phyloP scores from a whole-genome alignment of 1,140 invertebrate genomes.

The Calliopsis andreniformis region DNA sequence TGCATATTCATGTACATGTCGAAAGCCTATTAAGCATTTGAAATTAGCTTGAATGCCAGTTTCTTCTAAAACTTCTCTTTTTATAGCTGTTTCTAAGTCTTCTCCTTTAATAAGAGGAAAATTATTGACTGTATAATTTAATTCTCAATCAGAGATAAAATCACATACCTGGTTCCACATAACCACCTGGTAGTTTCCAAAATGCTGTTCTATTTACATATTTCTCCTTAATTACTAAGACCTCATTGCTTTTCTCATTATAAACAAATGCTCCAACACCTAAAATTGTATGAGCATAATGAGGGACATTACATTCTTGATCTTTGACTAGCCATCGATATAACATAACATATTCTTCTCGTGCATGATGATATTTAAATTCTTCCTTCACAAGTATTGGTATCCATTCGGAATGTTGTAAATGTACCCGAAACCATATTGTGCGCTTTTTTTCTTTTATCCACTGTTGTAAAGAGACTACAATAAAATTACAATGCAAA shows the following conservation, averaged over 20 bases:
- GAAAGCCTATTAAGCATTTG: conserved; percentile 87
- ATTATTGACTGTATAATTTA: background rate
- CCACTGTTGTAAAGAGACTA: conserved; percentile 90
- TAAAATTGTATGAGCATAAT: conserved; percentile 92
- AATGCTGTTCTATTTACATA: conserved; percentile 69
- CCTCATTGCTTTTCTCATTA: conserved; percentile 86
- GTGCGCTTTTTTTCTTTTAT: conserved; percentile 84
- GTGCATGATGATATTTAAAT: conserved; percentile 94
- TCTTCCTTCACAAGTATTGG: conserved; percentile 89
- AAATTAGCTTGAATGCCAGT: conserved; percentile 91
- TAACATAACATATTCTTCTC: conserved; percentile 89
- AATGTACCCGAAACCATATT: conserved; percentile 91
- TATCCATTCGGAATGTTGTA: conserved; percentile 88
- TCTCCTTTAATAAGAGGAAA: conserved; percentile 84
- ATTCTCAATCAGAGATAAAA: background rate
- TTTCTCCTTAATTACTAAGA: conserved; percentile 91
- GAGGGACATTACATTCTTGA: conserved; percentile 87
- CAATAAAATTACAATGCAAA: conserved; percentile 65
- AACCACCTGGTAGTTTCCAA: conserved; percentile 97
- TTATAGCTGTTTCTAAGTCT: conserved; percentile 88
- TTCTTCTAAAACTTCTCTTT: conserved; percentile 94
- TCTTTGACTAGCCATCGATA: conserved; percentile 89
- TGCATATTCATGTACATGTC: conserved; percentile 87
- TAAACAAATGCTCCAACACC: conserved; percentile 94
- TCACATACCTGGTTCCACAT: conserved; percentile 89